Evolutionary conservation across 2,797 vertebrate species (phyloP).

Genomic region (Microchirus variegatus): DNA sequence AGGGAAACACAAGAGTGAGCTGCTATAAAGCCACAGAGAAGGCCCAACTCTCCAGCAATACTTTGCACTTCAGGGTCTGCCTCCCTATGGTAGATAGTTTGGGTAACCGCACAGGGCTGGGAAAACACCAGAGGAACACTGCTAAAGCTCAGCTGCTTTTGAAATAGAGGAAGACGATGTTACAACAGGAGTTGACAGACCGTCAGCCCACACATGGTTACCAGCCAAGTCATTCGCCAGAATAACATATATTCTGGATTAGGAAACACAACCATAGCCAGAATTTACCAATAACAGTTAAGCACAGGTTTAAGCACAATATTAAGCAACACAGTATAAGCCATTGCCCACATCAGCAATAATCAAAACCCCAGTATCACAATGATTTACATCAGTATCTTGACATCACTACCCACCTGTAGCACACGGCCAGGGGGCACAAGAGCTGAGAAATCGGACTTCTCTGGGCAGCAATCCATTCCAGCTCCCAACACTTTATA

Average conservation of each 20-base stretch:
- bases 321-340: neutral
- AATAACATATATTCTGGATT: neutral
- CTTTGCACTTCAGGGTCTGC: neutral
- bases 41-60: neutral
- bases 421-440: neutral
- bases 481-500: neutral
- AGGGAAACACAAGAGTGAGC: neutral
- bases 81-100: neutral
- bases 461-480: neutral
- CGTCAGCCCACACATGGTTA: neutral
- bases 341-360: neutral
- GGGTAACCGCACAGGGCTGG: neutral
- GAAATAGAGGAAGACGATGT: neutral
- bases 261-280: no score
- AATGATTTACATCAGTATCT: neutral
- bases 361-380: neutral
- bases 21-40: neutral
- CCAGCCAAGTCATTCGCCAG: neutral
- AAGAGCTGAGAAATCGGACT: neutral
- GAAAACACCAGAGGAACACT: conserved; percentile 4
- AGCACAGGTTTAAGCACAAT: neutral
- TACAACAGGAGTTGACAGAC: conserved; percentile 3
- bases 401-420: neutral
- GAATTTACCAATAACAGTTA: neutral
- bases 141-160: neutral